A percentile compares a stretch with the other conserved stretches of the same genome.
Evolutionary conservation across 1,140 invertebrate genomes (phyloP).

Genomic region (Heterodera schachtii): DNA sequence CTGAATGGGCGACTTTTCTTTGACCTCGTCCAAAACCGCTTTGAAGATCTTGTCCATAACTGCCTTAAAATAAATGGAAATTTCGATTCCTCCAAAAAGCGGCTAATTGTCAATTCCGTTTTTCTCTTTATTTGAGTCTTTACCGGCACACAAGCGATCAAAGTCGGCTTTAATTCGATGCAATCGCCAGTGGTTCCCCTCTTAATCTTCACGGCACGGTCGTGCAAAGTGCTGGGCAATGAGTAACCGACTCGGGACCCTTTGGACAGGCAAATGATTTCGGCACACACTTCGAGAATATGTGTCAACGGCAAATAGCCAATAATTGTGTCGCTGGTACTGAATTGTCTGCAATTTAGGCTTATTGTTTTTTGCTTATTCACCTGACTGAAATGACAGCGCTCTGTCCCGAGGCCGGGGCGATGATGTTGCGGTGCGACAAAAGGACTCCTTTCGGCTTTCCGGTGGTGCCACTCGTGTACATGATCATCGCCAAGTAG

Average conservation of each 20-base stretch:
- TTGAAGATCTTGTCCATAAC: conserved; percentile 67
- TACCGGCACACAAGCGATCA: conserved; percentile 91
- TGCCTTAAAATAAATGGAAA: too few species aligned
- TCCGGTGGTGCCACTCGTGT: conserved; percentile 90
- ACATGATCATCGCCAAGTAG: conserved; percentile 91
- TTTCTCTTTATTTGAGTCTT: conserved; percentile 43
- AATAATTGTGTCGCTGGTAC: conserved; percentile 77
- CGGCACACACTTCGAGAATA: conserved; percentile 85
- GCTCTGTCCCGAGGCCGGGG: conserved; percentile 83
- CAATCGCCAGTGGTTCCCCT: conserved; percentile 82
- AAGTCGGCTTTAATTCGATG: conserved; percentile 83
- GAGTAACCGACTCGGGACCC: conserved; percentile 94
- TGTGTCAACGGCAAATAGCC: conserved; percentile 95
- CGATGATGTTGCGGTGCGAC: conserved; percentile 86
- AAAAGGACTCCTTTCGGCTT: conserved; percentile 66
- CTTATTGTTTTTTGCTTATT: too few species aligned
- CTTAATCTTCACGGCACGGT: conserved; percentile 90
- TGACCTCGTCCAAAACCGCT: conserved; percentile 66
- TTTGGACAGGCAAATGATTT: conserved; percentile 67
- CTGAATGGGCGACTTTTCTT: conserved; percentile 54
- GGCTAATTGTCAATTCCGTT: too few species aligned
- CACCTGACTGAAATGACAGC: conserved; percentile 72
- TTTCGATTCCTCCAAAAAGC: too few species aligned
- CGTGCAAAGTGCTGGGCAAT: conserved; percentile 86
- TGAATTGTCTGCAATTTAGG: conserved; percentile 18